phyloP scores from a whole-genome alignment of 1,140 invertebrate species.

The Melanaphis sacchari region DNA sequence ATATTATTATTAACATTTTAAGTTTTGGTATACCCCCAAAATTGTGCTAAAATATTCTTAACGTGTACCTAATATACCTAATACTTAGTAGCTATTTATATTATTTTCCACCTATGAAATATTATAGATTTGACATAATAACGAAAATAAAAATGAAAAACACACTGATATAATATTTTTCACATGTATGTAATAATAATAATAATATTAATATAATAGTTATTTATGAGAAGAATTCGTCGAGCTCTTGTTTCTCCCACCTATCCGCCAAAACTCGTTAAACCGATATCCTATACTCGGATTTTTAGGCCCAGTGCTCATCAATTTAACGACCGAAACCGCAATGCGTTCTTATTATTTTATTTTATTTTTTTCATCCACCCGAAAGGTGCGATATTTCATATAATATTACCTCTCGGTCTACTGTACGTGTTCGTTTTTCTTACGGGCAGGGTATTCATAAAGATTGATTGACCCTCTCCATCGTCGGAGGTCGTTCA shows the following conservation, averaged over 20 bases:
- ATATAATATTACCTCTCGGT: not conserved
- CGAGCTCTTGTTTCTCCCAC: not conserved
- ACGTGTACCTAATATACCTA: not conserved
- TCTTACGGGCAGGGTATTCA: not conserved
- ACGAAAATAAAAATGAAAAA: constrained; percentile 3
- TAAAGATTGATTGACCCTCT: constrained; percentile 8
- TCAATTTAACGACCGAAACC: not conserved
- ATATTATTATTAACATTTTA: not conserved
- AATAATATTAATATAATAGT: not conserved
- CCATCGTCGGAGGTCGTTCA: not conserved
- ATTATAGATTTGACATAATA: not conserved
- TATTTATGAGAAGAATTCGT: not conserved
- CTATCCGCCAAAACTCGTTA: not conserved
- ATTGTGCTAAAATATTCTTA: not conserved
- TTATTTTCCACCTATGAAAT: not conserved
- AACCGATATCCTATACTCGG: not conserved
- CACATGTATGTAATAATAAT: not conserved
- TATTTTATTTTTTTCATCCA: not conserved
- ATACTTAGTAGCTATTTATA: too few relatives aligned
- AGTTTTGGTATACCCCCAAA: not conserved
- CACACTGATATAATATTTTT: not conserved
- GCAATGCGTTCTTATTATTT: not conserved
- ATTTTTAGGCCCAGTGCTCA: not conserved
- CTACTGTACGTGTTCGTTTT: not conserved
- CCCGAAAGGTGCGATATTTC: not conserved